These are phyloP conservation scores for Zaprionus lachaisei DNA, from an alignment of 1,140 invertebrate species.

Conservation along the genomic window DNA sequence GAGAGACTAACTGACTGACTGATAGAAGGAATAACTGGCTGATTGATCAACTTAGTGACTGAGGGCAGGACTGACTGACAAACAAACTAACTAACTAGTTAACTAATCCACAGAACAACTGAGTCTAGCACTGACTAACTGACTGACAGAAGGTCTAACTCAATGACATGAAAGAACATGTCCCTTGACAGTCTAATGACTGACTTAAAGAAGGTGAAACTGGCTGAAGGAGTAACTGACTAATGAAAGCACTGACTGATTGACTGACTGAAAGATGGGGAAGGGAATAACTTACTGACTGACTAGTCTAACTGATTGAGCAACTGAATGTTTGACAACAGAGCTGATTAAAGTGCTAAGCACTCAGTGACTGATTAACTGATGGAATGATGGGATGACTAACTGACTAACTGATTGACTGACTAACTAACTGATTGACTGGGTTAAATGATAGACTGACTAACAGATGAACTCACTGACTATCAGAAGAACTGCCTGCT, in stretches of 20 bases:
- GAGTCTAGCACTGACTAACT: too few species aligned
- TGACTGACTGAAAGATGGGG: background rate
- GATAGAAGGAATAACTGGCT: background rate
- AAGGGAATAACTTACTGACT: background rate
- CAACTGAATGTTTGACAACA: background rate
- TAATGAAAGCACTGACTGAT: background rate
- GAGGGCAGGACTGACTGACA: too few species aligned
- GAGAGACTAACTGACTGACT: background rate
- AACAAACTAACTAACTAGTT: background rate
- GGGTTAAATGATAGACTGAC: constrained; percentile 27
- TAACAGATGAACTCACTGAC: constrained; percentile 8
- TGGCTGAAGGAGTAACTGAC: too few species aligned
- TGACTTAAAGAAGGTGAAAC: too few species aligned
- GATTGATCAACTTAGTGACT: background rate
- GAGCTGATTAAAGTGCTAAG: too few species aligned
- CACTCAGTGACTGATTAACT: background rate
- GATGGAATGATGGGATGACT: background rate
- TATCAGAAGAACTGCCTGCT: constrained; percentile 17
- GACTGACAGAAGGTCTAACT: too few species aligned
- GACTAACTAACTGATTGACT: background rate
- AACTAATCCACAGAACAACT: background rate
- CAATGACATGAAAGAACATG: too few species aligned
- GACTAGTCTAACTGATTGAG: background rate
- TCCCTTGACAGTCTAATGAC: too few species aligned
- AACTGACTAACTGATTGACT: background rate